These are phyloP conservation scores for Sesamia nonagrioides DNA, from an alignment of 1,140 invertebrate species.

Conservation along the genomic window DNA sequence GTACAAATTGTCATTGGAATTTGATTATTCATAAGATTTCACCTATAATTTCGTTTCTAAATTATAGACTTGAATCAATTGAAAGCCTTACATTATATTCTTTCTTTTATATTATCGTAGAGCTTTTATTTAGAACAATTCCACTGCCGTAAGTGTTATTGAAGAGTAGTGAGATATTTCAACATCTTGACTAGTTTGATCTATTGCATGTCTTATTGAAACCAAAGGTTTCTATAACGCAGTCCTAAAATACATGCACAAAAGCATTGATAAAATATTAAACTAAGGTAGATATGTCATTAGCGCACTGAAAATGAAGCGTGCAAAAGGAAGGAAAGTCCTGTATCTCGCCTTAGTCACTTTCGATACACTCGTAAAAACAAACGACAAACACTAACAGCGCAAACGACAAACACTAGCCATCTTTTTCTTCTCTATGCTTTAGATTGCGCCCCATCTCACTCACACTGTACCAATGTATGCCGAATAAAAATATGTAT, in stretches of 20 bases:
- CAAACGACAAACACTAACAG: too few species aligned
- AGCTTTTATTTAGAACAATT: constrained; percentile 1
- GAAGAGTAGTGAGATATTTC: background rate
- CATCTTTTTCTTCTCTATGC: too few species aligned
- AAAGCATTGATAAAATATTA: too few species aligned
- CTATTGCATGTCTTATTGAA: background rate
- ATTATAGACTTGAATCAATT: constrained; percentile 60
- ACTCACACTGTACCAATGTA: too few species aligned
- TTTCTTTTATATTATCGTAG: constrained; percentile 7
- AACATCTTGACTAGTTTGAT: background rate
- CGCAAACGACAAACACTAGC: too few species aligned
- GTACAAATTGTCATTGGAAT: constrained; percentile 64
- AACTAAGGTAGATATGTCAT: too few species aligned
- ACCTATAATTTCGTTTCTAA: constrained; percentile 65
- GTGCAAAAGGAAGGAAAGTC: too few species aligned
- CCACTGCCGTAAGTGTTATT: background rate
- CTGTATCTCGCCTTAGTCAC: too few species aligned
- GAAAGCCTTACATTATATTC: constrained; percentile 11
- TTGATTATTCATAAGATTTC: constrained; percentile 69
- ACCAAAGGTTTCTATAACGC: background rate
- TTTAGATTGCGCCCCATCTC: too few species aligned
- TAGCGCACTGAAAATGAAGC: too few species aligned
- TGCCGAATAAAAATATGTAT: too few species aligned
- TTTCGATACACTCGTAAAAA: too few species aligned
- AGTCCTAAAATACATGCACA: background rate